Base-by-base conservation (phyloP, 1,140 invertebrate genomes). In the Papilio polyxenes region DNA sequence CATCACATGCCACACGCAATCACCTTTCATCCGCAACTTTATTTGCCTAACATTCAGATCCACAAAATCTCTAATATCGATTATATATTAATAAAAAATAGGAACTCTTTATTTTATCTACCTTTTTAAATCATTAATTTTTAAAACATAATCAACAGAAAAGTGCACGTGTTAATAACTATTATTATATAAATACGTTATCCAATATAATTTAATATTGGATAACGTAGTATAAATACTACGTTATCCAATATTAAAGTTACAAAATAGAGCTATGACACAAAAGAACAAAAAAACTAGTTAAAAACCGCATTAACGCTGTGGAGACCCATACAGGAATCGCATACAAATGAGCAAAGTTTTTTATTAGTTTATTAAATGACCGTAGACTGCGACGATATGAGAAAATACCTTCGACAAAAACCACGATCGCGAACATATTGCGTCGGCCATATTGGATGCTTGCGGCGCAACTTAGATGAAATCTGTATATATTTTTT, bases 371-470 rank as follows among this genome's bases (percentile, higher is more conserved):
- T 87, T 92, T 94, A 93, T 94, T 93, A 93, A 91, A 93, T 94
- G 88, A 90, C 88, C 85, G 91, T 88, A 87, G 87, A 89, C 89
- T 48, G 40, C 78, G 90, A 87, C 91, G 90, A 93, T 92, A 94
- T 94, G 93, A 94, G 92, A 91, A 92, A 92, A 87, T 89, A 90
- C 84, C 84, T 85, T 84, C 86, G 87, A 90, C 92, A 93, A 93
- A 94, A 94, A 94, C 87, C 91, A 84, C 85, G 78, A 82, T 86
- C 80, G 85, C 83, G 87, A 87, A 92, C 90, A 94, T 93, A 94
- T 92, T 93, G 89, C 89, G 87, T 72, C 84, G 88, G 86, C 87
- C 92, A 92, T 91, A 89, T 92, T 92, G 92, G 88, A 89, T 92
- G 91, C 90, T 92, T 92, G 91, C 90, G 91, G 74, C 87, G 75